Evolutionary conservation across 2,888 invertebrate species (phyloP), one percentile per base, ranked within the genome.

Genomic region (Drosophila setosimentum): DNA sequence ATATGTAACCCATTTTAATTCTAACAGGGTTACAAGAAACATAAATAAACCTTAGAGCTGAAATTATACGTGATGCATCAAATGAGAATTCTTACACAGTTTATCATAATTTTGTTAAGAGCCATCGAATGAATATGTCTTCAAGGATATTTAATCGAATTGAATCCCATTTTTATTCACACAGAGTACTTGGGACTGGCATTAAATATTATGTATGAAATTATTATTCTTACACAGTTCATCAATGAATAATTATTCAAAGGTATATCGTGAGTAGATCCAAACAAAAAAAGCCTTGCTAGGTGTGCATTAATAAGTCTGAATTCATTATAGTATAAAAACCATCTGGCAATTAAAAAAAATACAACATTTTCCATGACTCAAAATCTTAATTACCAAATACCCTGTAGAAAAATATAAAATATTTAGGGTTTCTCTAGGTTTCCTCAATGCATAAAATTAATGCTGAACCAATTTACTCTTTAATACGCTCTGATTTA

Each of bases 1-100:
- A 45, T 45, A 8, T 73, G 74, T 75, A 63, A 63, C 71, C 55
- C 60, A 78, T 73, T 80, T 72, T 68, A 67, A 62, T 48, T 48
- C 48, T 18, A 18, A 18, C 49, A 16, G 24, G 18, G 10, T 2
- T 18, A 1, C 21, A 24, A 45, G 24, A 4, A 24, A 18, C 3
- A 3, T 10, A 55, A 33, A 54, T 24, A 53, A 24, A 16, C 21
- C 2, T 21, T 11, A 0, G 2, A 49, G 6, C n/a, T 6, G 3
- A 6, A 29, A 27, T 29, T 3, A 11, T 2, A 29, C 2, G 11
- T 29, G 8, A 27, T 18, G 8, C 10, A 18, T 18, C 10, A 49
- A 27, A 18, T 27, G 2, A 18, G 18, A 5, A 49, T 49, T 5
- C 1, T 10, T 45, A 7, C 1, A 24, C 21, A 7, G 13, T 2